A percentile compares a stretch with the other conserved stretches of the same genome.
phyloP scores from a whole-genome alignment of 1,140 invertebrate species.

The Aphidius gifuensis region DNA sequence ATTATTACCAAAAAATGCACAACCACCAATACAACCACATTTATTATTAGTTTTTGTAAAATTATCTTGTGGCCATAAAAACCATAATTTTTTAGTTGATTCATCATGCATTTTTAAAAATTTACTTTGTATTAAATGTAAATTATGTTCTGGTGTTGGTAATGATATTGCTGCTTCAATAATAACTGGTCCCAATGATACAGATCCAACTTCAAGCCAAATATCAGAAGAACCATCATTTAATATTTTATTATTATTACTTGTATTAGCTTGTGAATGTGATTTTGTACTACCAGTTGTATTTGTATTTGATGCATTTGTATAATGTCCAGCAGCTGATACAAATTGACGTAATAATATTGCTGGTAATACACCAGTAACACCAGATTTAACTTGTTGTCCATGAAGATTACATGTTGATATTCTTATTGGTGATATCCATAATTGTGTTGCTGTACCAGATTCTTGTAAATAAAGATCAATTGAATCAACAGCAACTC shows the following conservation, averaged over 20 bases:
- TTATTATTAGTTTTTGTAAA: constrained; percentile 55
- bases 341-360: constrained; percentile 72
- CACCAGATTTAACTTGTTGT: constrained; percentile 80
- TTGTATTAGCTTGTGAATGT: constrained; percentile 43
- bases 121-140: constrained; percentile 76
- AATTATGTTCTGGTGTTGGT: constrained; percentile 69
- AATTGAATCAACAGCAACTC: constrained; percentile 86
- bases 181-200: constrained; percentile 84
- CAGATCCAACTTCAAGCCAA: constrained; percentile 92
- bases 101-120: constrained; percentile 84
- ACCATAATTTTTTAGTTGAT: constrained; percentile 86
- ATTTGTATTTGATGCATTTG: constrained; percentile 58
- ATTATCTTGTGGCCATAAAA: constrained; percentile 80
- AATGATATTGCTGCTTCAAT: constrained; percentile 88
- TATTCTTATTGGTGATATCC: constrained; percentile 83
- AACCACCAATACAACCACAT: constrained; percentile 95
- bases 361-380: constrained; percentile 83
- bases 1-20: constrained; percentile 89
- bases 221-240: constrained; percentile 62
- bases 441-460: constrained; percentile 81
- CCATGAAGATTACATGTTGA: constrained; percentile 94
- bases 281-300: constrained; percentile 59
- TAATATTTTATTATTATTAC: constrained; percentile 26
- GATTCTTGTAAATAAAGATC: constrained; percentile 89
- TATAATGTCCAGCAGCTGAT: constrained; percentile 54